Base-by-base conservation (phyloP, 2,113 vertebrate species). In the Camelus dromedarius region DNA sequence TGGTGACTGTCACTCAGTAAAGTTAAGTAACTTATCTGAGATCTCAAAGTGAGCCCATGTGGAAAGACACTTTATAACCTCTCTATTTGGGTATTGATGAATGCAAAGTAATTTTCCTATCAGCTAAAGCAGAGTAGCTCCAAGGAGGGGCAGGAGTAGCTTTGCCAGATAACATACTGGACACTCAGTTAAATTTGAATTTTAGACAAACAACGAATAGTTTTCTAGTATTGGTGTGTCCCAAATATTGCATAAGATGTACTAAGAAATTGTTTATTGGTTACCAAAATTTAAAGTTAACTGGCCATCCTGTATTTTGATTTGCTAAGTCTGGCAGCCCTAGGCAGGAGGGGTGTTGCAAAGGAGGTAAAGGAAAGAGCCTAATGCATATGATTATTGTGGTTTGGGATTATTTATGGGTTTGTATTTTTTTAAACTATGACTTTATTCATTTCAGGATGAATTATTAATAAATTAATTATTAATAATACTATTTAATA, bases 241-340 rank as follows among this genome's bases (percentile, higher is more conserved):
- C n/a, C 56, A 69, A 56, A 90, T 69, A 86, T 85, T 77, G 3
- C 75, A 77, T 50, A 24, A 58, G 54, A 48, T 50, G 64, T 75
- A 26, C 32, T 46, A 67, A 90, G 50, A 80, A 32, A 81, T 12
- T 86, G 12, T 64, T 66, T 46, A 35, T 77, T 62, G 12, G 12
- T 87, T 79, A 67, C 14, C 48, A 46, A 91, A 88, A 62, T 84
- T 72, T 89, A 64, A 52, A 77, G 85, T 64, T 92, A 35, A 54
- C 56, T 60, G 32, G 12, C 22, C 26, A 10, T 54, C n/a, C 16
- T 56, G 10, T 79, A n/a, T 72, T 92, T 86, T 64, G 56, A 77
- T 77, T 95, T 66, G 22, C 30, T 86, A 38, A 76, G 75, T 79
- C 14, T 73, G 50, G 50, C 50, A 83, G 48, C 18, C 35, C 16